Evolutionary conservation across 2,888 invertebrate species (phyloP).

Genomic region (Craniophora ligustri): DNA sequence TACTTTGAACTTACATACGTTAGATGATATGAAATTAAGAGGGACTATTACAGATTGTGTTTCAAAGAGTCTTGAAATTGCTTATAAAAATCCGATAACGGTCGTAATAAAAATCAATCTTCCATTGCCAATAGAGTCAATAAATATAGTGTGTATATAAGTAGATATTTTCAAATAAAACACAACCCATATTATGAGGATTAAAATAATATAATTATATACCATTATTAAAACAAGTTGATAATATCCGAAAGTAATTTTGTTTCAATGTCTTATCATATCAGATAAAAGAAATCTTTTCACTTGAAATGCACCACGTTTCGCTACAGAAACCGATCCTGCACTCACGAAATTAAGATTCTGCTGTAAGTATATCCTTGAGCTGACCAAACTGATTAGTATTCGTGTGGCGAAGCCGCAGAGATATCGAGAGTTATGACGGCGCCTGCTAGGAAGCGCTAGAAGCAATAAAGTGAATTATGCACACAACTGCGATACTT

Average conservation of each 20-base stretch:
- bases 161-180: no score
- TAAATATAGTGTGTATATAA: no score
- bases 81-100: no score
- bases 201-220: no score
- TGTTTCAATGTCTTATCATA: no score
- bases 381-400: slow-evolving; percentile 45
- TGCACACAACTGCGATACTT: slow-evolving; percentile 86
- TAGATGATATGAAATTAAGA: not conserved
- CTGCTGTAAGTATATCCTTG: slow-evolving; percentile 3
- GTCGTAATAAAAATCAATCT: no score
- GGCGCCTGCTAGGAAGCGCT: slow-evolving; percentile 64
- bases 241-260: no score
- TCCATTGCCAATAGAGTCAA: no score
- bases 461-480: slow-evolving; percentile 85
- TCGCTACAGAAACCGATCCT: slow-evolving; percentile 6
- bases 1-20: not conserved
- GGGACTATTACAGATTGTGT: not conserved
- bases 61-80: no score
- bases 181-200: no score
- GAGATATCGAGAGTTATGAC: slow-evolving; percentile 71
- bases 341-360: slow-evolving; percentile 37
- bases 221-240: no score
- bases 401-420: slow-evolving; percentile 38
- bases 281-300: no score
- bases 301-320: not conserved